Conservation (phyloP, 2,888 invertebrate genomes). For the Acutogordius australiensis region DNA sequence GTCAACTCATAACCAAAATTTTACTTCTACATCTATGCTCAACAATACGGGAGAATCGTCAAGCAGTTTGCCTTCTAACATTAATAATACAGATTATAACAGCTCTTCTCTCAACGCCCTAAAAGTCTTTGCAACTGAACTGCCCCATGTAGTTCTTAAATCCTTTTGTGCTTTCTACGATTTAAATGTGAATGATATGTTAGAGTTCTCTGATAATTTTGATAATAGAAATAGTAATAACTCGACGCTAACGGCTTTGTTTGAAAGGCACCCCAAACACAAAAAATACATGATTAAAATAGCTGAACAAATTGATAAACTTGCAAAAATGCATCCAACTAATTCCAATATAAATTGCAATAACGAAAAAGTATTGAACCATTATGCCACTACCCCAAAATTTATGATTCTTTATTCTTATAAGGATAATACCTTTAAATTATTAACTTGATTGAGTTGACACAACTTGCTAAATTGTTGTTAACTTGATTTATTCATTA, state of each 20-base stretch:
- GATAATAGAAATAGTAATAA: not conserved
- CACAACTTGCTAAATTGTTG: no score
- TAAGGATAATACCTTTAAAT: not conserved
- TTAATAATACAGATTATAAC: not conserved
- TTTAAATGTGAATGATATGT: not conserved
- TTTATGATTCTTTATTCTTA: not conserved
- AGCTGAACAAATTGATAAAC: not conserved
- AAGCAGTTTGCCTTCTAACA: not conserved
- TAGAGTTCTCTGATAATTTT: not conserved
- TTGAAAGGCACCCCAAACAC: not conserved
- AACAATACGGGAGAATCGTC: not conserved
- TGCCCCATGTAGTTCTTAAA: not conserved
- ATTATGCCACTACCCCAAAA: not conserved
- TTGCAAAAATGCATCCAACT: no score
- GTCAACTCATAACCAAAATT: not conserved
- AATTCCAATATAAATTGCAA: not conserved
- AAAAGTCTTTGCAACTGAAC: not conserved
- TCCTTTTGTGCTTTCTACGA: constrained; percentile 3
- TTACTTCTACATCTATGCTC: not conserved
- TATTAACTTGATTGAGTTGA: not conserved
- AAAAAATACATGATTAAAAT: not conserved
- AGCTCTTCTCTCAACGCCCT: not conserved
- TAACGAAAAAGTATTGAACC: not conserved
- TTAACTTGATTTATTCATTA: no score
- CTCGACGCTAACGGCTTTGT: not conserved